Conservation (phyloP, 2,888 invertebrate species). For the Temnothorax rugatulus region DNA sequence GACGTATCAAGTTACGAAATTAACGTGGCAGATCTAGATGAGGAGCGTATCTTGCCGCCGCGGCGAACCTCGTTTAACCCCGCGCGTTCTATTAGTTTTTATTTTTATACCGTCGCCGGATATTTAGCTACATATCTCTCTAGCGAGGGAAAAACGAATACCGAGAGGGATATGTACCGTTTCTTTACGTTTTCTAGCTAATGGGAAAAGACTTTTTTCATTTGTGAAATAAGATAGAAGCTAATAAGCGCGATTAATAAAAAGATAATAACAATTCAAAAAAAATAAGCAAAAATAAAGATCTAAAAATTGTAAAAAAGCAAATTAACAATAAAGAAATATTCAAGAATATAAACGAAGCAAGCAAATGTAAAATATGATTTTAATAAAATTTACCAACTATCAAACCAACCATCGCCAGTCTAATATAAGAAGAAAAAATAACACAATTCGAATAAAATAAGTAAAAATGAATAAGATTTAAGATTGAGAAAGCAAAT, state of each 20-base stretch:
- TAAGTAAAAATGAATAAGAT: neutral
- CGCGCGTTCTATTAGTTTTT: constrained; percentile 55
- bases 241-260: neutral
- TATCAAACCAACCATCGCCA: neutral
- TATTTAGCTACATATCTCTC: constrained; percentile 12
- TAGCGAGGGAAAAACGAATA: constrained; percentile 6
- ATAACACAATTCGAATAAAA: neutral
- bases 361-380: neutral
- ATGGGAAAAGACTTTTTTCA: neutral
- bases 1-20: constrained; percentile 81
- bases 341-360: neutral
- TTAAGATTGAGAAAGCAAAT: neutral
- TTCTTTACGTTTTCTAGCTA: neutral
- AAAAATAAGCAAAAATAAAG: neutral
- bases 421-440: neutral
- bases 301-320: neutral
- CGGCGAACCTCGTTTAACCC: constrained; percentile 54
- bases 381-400: neutral
- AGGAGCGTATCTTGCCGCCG: constrained; percentile 15
- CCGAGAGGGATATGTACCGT: neutral
- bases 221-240: neutral
- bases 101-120: constrained; percentile 47
- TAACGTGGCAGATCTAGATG: constrained; percentile 68
- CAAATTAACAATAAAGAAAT: neutral
- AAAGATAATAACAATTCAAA: neutral